Base-by-base conservation (phyloP, 2,113 vertebrate genomes). In the Indri indri region DNA sequence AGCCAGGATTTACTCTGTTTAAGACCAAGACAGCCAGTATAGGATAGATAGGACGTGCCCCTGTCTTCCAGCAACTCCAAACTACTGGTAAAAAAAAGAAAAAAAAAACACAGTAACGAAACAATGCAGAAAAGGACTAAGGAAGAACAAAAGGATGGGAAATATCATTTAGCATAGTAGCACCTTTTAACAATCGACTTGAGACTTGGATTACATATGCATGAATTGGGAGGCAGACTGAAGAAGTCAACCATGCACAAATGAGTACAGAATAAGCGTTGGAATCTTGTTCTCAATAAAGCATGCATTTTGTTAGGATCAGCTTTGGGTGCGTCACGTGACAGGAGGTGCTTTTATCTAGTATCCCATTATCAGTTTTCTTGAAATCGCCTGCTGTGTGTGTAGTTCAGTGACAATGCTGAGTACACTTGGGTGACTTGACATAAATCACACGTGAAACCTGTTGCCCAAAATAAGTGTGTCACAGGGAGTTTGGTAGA, bases 401-500 rank as follows among this genome's bases (percentile, higher is more conserved):
- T 47, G 23, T 20, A 66, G 32, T 17, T 40, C 11, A 23, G 25
- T 50, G 30, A 23, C 27, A 12, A 45, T 66, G 73, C 57, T 34
- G 0, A 27, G 14, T 57, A 40, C 22, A 17, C 66, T 59, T 50
- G 34, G 45, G 18, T 22, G 22, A 66, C 73, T 80, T 85, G 30
- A 45, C 25, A 57, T 22, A 11, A 25, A 54, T 20, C 42, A 65
- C 3, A 27, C 3, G 2, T 30, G 34, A 91, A 65, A n/a, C 20
- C 52, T 80, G 1, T 47, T 95, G 52, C 70, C n/a, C 45, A 47
- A 18, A 80, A 65, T 68, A 30, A 45, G 12, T 50, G 45, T 76
- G 81, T 87, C 74, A 52, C 1, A 25, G 40, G 57, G 37, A 91
- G 37, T 86, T 81, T 54, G 45, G 45, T 52, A 85, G 52, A 95